Percentiles rank a stretch among this genome's conserved stretches.
Evolutionary conservation across 2,888 invertebrate species (phyloP).

Genomic region (Chloromyia formosa): DNA sequence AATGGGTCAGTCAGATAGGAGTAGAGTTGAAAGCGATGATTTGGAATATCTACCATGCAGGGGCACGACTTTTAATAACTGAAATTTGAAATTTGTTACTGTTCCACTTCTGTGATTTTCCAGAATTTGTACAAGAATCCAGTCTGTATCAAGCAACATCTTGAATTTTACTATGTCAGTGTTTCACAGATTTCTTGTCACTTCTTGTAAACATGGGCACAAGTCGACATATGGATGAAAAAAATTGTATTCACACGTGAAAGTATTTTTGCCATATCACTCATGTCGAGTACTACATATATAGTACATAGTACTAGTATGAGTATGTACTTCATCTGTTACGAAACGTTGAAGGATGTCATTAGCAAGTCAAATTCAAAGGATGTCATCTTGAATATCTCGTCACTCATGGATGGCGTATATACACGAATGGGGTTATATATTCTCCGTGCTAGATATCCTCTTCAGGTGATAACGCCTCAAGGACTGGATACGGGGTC

Average conservation of each 20-base stretch:
- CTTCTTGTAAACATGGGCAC: not conserved
- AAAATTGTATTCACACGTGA: slow-evolving; percentile 28
- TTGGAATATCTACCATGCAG: too few relatives aligned
- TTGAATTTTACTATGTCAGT: slow-evolving; percentile 6
- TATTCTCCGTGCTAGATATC: not conserved
- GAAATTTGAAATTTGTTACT: too few relatives aligned
- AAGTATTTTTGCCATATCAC: slow-evolving; percentile 33
- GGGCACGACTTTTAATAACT: too few relatives aligned
- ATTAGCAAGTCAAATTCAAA: slow-evolving; percentile 42
- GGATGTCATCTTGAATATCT: slow-evolving; percentile 38
- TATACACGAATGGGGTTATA: not conserved
- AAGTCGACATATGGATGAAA: not conserved
- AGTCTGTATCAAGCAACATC: too few relatives aligned
- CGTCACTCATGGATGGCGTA: not conserved
- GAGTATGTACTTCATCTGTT: not conserved
- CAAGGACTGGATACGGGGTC: not conserved
- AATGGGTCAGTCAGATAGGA: too few relatives aligned
- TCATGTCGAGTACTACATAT: slow-evolving; percentile 39
- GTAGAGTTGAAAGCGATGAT: too few relatives aligned
- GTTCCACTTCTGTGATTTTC: too few relatives aligned
- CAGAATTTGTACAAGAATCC: too few relatives aligned
- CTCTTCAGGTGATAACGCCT: not conserved
- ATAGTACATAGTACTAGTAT: too few relatives aligned
- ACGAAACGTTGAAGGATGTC: slow-evolving; percentile 33
- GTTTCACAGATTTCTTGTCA: slow-evolving; percentile 4